Conservation (phyloP, 2,888 invertebrate species). For the Syrista parreyssii region DNA sequence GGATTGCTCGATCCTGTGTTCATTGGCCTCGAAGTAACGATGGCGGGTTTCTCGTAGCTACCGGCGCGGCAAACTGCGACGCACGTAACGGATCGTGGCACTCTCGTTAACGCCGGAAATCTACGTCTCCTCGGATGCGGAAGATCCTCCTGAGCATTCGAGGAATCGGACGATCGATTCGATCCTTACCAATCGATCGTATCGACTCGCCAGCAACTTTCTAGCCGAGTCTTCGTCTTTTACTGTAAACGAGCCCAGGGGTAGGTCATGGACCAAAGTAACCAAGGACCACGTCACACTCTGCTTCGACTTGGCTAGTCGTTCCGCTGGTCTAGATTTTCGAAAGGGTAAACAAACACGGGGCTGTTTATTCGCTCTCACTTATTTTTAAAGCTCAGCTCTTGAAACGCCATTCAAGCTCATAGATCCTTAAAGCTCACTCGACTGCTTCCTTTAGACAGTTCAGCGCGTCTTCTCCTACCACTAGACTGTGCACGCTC, state of each 20-base stretch:
- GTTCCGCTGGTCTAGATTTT: conserved; percentile 34
- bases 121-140: too few species aligned
- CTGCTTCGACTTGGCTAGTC: not conserved
- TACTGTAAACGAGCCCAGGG: not conserved
- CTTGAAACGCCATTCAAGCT: conserved; percentile 44
- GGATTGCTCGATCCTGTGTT: conserved; percentile 55
- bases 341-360: conserved; percentile 46
- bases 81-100: not conserved
- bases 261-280: conserved; percentile 32
- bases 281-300: too few species aligned
- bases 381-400: conserved; percentile 44
- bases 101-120: too few species aligned
- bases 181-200: too few species aligned
- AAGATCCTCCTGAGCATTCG: too few species aligned
- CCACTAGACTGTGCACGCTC: too few species aligned
- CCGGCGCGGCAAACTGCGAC: conserved; percentile 1
- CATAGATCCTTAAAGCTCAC: conserved; percentile 41
- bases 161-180: too few species aligned
- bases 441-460: too few species aligned
- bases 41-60: conserved; percentile 7
- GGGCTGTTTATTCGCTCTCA: conserved; percentile 42
- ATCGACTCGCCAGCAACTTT: too few species aligned
- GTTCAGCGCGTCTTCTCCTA: too few species aligned
- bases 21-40: conserved; percentile 58
- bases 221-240: too few species aligned